Conservation (phyloP, 1,140 invertebrate species). For the Dysdera silvatica region DNA sequence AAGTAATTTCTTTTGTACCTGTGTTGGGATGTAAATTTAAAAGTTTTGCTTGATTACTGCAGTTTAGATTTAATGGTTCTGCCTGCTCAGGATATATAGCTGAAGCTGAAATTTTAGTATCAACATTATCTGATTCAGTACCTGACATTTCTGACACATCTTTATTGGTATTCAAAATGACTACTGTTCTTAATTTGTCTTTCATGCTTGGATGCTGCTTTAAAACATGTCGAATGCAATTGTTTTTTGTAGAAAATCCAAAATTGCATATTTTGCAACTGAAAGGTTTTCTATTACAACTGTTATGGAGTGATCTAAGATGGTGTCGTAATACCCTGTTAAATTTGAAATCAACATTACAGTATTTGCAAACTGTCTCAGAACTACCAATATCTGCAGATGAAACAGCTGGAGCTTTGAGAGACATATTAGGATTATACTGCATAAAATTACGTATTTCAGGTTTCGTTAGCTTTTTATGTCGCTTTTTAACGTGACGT, state of each 20-base stretch:
- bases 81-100: background rate
- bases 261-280: constrained; percentile 42
- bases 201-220: constrained; percentile 43
- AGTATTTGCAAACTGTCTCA: constrained; percentile 48
- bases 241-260: constrained; percentile 47
- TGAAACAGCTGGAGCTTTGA: constrained; percentile 15
- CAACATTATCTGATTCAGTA: background rate
- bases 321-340: constrained; percentile 46
- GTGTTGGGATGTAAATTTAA: constrained; percentile 10
- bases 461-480: constrained; percentile 64
- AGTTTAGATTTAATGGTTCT: constrained; percentile 20
- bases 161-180: constrained; percentile 6
- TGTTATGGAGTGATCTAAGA: constrained; percentile 42
- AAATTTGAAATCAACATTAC: constrained; percentile 46
- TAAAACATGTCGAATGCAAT: constrained; percentile 45
- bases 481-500: constrained; percentile 62
- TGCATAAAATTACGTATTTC: constrained; percentile 37
- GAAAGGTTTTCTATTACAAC: constrained; percentile 45
- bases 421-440: constrained; percentile 34
- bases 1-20: background rate
- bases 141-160: background rate
- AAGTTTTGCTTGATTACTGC: background rate
- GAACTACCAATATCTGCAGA: constrained; percentile 19
- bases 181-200: constrained; percentile 37
- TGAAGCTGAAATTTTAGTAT: background rate